A percentile compares a stretch with the other conserved stretches of the same genome.
These are phyloP conservation scores for Scaptomyza caliginosa DNA, from an alignment of 2,888 invertebrate genomes.

Conservation along the genomic window DNA sequence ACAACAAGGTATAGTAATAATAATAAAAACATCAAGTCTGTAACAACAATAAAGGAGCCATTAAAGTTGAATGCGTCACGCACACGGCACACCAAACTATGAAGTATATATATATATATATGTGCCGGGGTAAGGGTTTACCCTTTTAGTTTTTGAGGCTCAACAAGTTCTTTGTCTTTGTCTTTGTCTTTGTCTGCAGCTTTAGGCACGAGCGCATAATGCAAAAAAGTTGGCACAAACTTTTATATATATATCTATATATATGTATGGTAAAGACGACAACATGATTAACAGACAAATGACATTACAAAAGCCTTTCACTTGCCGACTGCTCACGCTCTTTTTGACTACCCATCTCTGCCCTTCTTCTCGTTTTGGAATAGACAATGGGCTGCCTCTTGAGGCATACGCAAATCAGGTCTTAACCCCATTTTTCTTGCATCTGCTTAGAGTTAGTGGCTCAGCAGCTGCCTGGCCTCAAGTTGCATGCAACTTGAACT, in stretches of 20 bases:
- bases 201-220: slow-evolving; percentile 66
- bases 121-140: no score
- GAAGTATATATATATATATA: no score
- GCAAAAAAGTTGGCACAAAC: slow-evolving; percentile 66
- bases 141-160: slow-evolving; percentile 34
- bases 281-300: slow-evolving; percentile 76
- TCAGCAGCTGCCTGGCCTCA: slow-evolving; percentile 5
- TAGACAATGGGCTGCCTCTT: slow-evolving; percentile 66
- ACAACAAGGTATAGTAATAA: not conserved
- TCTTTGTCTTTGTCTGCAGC: slow-evolving; percentile 47
- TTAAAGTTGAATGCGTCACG: slow-evolving; percentile 70
- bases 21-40: slow-evolving; percentile 21
- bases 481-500: slow-evolving; percentile 64
- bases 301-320: slow-evolving; percentile 71
- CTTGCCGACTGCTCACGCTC: slow-evolving; percentile 50
- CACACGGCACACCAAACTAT: slow-evolving; percentile 34
- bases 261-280: slow-evolving; percentile 43
- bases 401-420: slow-evolving; percentile 67
- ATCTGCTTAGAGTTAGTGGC: slow-evolving; percentile 54
- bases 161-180: slow-evolving; percentile 66
- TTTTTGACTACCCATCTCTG: not conserved
- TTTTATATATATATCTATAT: slow-evolving; percentile 26
- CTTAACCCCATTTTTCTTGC: slow-evolving; percentile 67
- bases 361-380: not conserved
- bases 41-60: slow-evolving; percentile 47